Base-by-base conservation (phyloP, 1,140 invertebrate species). In the Camponotus floridanus region DNA sequence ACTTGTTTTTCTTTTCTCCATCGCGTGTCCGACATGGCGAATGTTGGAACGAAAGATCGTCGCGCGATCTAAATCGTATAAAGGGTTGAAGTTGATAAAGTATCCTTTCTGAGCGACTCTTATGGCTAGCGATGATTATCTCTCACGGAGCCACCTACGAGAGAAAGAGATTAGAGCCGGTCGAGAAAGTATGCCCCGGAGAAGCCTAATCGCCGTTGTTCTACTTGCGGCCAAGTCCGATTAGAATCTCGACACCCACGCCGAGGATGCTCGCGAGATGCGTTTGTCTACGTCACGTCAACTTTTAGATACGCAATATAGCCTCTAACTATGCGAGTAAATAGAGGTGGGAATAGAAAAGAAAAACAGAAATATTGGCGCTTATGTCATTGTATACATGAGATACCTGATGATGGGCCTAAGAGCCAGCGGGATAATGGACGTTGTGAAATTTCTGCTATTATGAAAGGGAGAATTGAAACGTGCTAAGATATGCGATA, bases 161-260 rank as follows among this genome's bases (percentile, higher is more conserved):
- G 65, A 64, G 15, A 18, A 4, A 15, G 13, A 81, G 78, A 86
- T 87, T 80, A 78, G 39, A 68, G 45, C n/a, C 33, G 59, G 11
- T 31, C 67, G 36, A 76, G 57, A 42, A 62, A 81, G n/a, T 51
- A 59, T 48, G 87, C 59, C 45, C 33, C 13, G 31, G 61, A 68
- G 59, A 78, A 90, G 78, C 45, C 78, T 90, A 90, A 90, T 90
- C 85, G 88, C 33, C 61, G 78, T 79, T 90, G 85, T 90, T 87
- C 78, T 87, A 90, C 85, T 87, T 70, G 73, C 48, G 57, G 55
- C 73, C 8, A 9, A n/a, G 13, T 78, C 45, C 70, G 85, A 89
- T 90, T 90, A 79, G 61, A 65, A 90, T 90, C 85, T 89, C 78
- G 59, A 87, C 85, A 84, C 73, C 73, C 85, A 84, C 78, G 74